phyloP scores from a whole-genome alignment of 2,797 vertebrate species.

The Lithobates pipiens region DNA sequence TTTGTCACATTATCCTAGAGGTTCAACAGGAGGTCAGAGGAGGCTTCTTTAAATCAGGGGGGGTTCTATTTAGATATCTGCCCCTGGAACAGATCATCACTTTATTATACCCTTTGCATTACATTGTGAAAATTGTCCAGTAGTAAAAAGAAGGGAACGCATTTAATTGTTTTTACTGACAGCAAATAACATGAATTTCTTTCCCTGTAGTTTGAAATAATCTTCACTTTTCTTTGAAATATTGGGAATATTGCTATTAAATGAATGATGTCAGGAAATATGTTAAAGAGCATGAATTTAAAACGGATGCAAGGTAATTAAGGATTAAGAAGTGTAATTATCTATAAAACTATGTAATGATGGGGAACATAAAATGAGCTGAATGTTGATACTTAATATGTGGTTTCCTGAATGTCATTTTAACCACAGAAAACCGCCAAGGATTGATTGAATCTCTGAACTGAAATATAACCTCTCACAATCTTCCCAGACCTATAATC shows the following conservation, averaged over 20 bases:
- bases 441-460: slow-evolving; percentile 51
- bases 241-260: slow-evolving; percentile 45
- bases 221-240: slow-evolving; percentile 7
- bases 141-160: not conserved
- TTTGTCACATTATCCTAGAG: too few species aligned
- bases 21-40: too few species aligned
- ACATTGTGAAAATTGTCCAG: too few species aligned
- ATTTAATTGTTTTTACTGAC: not conserved
- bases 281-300: slow-evolving; percentile 51
- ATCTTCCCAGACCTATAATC: slow-evolving; percentile 38
- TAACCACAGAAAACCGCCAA: slow-evolving; percentile 24
- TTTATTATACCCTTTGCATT: not conserved
- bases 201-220: not conserved
- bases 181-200: not conserved
- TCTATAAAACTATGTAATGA: slow-evolving; percentile 54
- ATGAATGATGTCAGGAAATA: slow-evolving; percentile 45
- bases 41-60: too few species aligned
- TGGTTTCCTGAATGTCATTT: slow-evolving; percentile 43
- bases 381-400: slow-evolving; percentile 52
- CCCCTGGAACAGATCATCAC: too few species aligned
- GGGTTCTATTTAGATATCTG: too few species aligned
- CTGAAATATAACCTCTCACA: slow-evolving; percentile 50
- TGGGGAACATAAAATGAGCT: slow-evolving; percentile 49
- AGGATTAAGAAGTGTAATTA: slow-evolving; percentile 54
- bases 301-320: slow-evolving; percentile 45